A percentile compares a stretch with the other conserved stretches of the same genome.
Conservation (phyloP, 2,113 vertebrate species). For the Albula goreensis region DNA sequence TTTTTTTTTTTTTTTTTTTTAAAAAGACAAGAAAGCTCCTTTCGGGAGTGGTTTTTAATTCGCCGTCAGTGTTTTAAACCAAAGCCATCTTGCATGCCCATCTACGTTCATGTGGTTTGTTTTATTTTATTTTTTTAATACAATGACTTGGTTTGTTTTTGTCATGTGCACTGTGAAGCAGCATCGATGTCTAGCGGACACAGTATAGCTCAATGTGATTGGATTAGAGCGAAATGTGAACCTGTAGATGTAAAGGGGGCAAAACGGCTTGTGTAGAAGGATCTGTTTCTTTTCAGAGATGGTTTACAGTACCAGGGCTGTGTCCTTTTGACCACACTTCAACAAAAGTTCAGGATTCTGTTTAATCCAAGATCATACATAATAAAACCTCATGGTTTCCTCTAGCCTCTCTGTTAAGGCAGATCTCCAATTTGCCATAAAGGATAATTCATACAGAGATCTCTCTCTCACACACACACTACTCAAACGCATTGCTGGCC, state of each 20-base stretch:
- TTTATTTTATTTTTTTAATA: conserved; percentile 38
- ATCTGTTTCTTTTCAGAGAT: neutral
- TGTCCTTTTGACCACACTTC: neutral
- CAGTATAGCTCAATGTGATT: conserved; percentile 1
- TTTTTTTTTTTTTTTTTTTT: neutral
- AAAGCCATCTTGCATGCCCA: conserved; percentile 52
- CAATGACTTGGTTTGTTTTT: conserved; percentile 38
- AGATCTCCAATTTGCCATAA: no score
- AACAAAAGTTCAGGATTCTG: neutral
- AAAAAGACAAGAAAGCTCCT: conserved; percentile 10
- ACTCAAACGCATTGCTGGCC: no score
- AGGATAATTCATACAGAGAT: no score
- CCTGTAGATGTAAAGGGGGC: neutral
- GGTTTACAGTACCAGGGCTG: neutral
- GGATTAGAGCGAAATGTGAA: neutral
- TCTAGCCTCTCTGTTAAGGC: no score
- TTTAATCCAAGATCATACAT: neutral
- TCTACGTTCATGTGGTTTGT: conserved; percentile 44
- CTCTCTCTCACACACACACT: no score
- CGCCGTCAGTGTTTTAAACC: conserved; percentile 53
- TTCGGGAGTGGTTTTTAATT: conserved; percentile 47
- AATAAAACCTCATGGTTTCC: neutral
- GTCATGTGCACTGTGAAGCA: conserved; percentile 49
- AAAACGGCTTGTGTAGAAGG: no score
- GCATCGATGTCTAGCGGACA: conserved; percentile 13